Evolutionary conservation across 2,888 invertebrate species (phyloP).

Genomic region (Andrena chrysosceles): DNA sequence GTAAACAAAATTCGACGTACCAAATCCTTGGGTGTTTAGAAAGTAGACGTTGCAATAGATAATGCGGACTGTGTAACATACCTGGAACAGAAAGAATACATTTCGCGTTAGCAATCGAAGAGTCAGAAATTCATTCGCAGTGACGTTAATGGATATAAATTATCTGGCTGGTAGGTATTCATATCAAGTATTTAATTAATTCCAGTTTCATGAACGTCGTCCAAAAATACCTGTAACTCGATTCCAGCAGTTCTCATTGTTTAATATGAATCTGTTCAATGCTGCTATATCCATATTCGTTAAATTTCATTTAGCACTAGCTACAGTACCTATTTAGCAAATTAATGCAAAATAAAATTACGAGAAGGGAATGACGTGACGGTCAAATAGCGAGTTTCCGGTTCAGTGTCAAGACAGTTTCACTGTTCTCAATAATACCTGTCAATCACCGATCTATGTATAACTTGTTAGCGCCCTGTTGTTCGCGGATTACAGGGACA

Average conservation of each 20-base stretch:
- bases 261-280: no score
- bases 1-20: background rate
- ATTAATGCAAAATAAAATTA: background rate
- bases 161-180: background rate
- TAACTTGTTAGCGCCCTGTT: conserved; percentile 13
- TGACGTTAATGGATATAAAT: background rate
- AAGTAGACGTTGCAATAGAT: background rate
- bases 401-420: background rate
- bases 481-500: background rate
- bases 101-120: background rate
- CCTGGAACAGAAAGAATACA: conserved; percentile 56
- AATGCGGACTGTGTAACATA: conserved; percentile 33
- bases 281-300: no score
- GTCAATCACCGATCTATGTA: background rate
- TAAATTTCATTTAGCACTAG: no score
- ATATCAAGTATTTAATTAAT: no score
- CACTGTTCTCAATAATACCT: background rate
- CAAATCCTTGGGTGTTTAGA: background rate
- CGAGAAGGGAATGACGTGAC: background rate
- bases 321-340: background rate
- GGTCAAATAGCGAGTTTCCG: background rate
- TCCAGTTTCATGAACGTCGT: no score
- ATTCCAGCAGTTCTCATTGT: no score
- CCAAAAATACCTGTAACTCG: no score
- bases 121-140: background rate